Evolutionary conservation across 2,888 invertebrate genomes (phyloP).

Genomic region (Acanthosoma haemorrhoidale): DNA sequence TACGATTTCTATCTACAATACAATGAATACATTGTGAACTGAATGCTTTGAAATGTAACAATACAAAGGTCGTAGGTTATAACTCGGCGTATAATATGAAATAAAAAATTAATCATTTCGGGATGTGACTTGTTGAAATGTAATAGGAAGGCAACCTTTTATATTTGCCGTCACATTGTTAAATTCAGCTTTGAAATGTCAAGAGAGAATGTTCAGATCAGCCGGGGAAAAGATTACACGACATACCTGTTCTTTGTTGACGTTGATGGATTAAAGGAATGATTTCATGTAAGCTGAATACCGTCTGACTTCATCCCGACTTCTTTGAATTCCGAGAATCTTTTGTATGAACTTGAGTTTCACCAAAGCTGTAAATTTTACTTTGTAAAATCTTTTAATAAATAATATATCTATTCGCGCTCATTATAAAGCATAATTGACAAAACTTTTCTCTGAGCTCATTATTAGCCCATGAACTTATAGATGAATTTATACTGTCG

Average conservation of each 20-base stretch:
- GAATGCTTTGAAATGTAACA: background rate
- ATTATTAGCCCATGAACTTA: too few species aligned
- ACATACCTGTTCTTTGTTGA: background rate
- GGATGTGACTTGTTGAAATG: too few species aligned
- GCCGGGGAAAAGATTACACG: background rate
- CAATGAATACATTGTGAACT: background rate
- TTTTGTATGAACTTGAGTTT: background rate
- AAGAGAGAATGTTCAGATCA: background rate
- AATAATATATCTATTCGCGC: too few species aligned
- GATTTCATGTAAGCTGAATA: background rate
- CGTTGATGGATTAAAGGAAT: conserved; percentile 10
- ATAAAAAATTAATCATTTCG: background rate
- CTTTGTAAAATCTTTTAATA: background rate
- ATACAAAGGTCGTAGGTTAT: too few species aligned
- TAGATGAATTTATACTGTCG: too few species aligned
- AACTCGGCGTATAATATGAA: too few species aligned
- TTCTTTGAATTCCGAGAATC: background rate
- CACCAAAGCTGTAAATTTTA: background rate
- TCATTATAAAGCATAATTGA: too few species aligned
- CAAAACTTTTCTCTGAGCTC: too few species aligned
- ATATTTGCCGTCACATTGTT: too few species aligned
- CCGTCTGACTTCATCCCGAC: background rate
- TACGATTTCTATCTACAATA: background rate
- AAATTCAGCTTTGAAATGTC: background rate
- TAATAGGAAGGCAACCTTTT: too few species aligned